Evolutionary conservation across 2,888 invertebrate genomes (phyloP), one percentile per base, ranked within the genome.

Genomic region (Sphecodes monilicornis): DNA sequence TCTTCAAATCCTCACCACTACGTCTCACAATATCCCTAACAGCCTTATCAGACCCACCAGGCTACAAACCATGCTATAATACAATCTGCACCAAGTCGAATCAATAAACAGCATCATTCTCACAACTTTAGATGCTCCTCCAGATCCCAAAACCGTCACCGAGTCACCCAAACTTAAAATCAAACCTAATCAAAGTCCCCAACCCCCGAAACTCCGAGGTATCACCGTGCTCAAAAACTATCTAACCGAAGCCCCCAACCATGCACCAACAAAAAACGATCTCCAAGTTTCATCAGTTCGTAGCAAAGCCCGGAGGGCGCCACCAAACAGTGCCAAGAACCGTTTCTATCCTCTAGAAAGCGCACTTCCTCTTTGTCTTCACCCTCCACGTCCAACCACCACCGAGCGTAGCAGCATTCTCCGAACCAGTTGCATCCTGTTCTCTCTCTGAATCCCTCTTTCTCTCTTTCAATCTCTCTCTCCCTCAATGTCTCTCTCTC

Each of bases 261-360:
- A 54, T 54, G n/a, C 10, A 54, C 11, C 54, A 54, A n/a, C 3
- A 74, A 78, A 81, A 54, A 64, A 43, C 29, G n/a, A 76, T 50
- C 64, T 43, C 4, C 78, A 73, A 60, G 81, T 74, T 70, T 76
- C 78, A 60, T 43, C 72, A 82, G 71, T 89, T 81, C 72, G 77
- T 66, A 46, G 46, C 11, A 64, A 72, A 80, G 69, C 82, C 54
- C 86, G 76, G 92, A 92, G 92, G 93, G 93, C 93, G 93, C 93
- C 93, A 93, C 93, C 73, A 89, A 77, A 90, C 93, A 89, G 93
- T 73, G 86, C 80, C 86, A 84, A 86, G 87, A 90, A 87, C 57
- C 72, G 82, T 32, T 39, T 57, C 74, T 11, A 57, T 74, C 10
- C 54, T 54, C 54, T n/a, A 4, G n/a, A 29, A 16, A 66, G 50